These are phyloP conservation scores for Triplophysa yarkandensis DNA, from an alignment of 2,797 vertebrate species.

Conservation along the genomic window DNA sequence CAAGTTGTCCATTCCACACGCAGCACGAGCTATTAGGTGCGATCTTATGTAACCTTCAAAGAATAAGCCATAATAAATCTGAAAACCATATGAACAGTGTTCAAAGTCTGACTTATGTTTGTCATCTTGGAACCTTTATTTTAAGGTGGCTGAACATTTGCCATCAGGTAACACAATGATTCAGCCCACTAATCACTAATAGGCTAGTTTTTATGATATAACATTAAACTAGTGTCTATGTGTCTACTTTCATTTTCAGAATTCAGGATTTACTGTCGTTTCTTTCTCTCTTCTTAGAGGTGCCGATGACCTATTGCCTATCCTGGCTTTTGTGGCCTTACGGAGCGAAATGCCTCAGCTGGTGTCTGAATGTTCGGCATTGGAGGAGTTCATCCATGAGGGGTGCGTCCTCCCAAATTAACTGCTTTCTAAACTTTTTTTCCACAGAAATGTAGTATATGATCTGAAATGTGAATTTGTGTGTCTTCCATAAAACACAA, in stretches of 20 bases:
- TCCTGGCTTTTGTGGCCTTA: constrained; percentile 91
- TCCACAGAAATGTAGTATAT: too few species aligned
- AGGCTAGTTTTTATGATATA: not conserved
- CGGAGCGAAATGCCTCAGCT: constrained; percentile 86
- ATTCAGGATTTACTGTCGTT: not conserved
- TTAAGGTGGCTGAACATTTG: not conserved
- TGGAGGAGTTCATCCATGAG: constrained; percentile 96
- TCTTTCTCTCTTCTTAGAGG: constrained; percentile 73
- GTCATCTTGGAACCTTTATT: not conserved
- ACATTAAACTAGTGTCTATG: not conserved
- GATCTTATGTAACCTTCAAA: constrained; percentile 48
- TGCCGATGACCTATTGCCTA: constrained; percentile 91
- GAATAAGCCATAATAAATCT: constrained; percentile 36
- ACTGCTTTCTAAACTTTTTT: not conserved
- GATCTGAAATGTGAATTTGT: too few species aligned
- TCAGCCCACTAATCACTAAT: not conserved
- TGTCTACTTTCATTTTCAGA: not conserved
- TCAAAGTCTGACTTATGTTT: not conserved
- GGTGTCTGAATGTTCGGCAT: constrained; percentile 87
- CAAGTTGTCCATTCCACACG: constrained; percentile 57
- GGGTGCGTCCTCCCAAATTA: constrained; percentile 74
- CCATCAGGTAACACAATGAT: not conserved
- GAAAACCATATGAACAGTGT: not conserved
- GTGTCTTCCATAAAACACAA: not conserved
- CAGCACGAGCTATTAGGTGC: constrained; percentile 14